These are phyloP conservation scores for Acronicta psi DNA, from an alignment of 2,888 invertebrate genomes.

Conservation along the genomic window DNA sequence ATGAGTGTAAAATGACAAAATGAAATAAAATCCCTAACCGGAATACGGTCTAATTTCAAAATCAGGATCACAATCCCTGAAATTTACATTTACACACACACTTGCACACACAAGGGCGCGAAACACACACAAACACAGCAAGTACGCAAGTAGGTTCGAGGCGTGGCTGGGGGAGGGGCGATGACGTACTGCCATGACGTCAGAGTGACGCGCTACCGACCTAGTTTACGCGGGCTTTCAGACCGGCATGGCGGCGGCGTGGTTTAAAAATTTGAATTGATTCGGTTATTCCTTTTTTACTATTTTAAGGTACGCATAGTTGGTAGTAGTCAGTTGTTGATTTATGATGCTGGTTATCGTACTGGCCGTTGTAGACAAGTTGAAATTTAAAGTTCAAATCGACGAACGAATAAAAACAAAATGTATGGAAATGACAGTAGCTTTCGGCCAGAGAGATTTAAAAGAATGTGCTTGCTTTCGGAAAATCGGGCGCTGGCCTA, in stretches of 20 bases:
- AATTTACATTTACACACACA: slow-evolving; percentile 2
- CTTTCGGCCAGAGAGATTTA: no score
- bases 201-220: slow-evolving; percentile 69
- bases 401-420: no score
- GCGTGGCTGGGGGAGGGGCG: slow-evolving; percentile 75
- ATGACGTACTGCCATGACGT: slow-evolving; percentile 79
- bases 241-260: slow-evolving; percentile 11
- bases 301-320: slow-evolving; percentile 1
- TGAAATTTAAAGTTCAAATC: no score
- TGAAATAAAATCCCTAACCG: no score
- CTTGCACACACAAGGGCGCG: neutral
- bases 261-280: slow-evolving; percentile 32
- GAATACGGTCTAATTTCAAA: neutral
- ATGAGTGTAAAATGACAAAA: no score
- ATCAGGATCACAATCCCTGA: neutral
- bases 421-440: no score
- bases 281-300: slow-evolving; percentile 14
- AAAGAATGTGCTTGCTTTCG: no score
- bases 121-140: slow-evolving; percentile 15
- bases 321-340: neutral
- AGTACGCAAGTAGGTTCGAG: slow-evolving; percentile 52
- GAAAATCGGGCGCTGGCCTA: no score
- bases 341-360: neutral
- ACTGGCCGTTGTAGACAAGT: neutral
- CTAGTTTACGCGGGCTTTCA: slow-evolving; percentile 66